phyloP scores from a whole-genome alignment of 2,797 vertebrate species.

The Pelochelys cantorii region DNA sequence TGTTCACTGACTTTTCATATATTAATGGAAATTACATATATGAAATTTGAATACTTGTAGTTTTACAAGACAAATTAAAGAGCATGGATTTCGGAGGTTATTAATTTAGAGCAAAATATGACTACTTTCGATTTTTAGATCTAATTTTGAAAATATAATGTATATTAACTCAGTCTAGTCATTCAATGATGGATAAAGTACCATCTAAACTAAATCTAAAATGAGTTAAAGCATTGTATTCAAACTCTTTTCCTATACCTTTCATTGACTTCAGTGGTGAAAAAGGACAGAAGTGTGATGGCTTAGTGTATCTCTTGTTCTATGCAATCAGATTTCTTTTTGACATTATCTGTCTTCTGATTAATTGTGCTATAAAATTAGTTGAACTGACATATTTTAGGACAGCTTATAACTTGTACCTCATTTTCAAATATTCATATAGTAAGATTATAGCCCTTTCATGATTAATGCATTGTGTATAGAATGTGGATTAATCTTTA shows the following conservation, averaged over 20 bases:
- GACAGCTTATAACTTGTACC: not conserved
- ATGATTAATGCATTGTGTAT: not conserved
- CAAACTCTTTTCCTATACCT: not conserved
- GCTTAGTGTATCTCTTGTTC: not conserved
- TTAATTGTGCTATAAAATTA: slow-evolving; percentile 5
- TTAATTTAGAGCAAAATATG: slow-evolving; percentile 12
- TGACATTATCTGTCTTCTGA: not conserved
- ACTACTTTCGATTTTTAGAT: slow-evolving; percentile 54
- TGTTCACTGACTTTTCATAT: slow-evolving; percentile 57
- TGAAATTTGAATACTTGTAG: slow-evolving; percentile 41
- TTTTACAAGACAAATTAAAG: slow-evolving; percentile 50
- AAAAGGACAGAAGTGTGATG: not conserved
- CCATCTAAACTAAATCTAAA: slow-evolving; percentile 54
- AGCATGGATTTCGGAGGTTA: slow-evolving; percentile 20
- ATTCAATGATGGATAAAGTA: slow-evolving; percentile 48
- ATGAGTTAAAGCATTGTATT: not conserved
- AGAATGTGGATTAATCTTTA: not conserved
- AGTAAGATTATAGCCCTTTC: not conserved
- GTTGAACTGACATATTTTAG: not conserved
- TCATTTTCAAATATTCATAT: not conserved
- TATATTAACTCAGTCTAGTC: slow-evolving; percentile 31
- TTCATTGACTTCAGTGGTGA: not conserved
- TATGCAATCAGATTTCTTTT: not conserved
- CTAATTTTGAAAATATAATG: slow-evolving; percentile 44
- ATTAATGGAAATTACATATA: slow-evolving; percentile 50